Evolutionary conservation across 2,113 vertebrate species (phyloP).

Genomic region (Hippocampus barbouri): DNA sequence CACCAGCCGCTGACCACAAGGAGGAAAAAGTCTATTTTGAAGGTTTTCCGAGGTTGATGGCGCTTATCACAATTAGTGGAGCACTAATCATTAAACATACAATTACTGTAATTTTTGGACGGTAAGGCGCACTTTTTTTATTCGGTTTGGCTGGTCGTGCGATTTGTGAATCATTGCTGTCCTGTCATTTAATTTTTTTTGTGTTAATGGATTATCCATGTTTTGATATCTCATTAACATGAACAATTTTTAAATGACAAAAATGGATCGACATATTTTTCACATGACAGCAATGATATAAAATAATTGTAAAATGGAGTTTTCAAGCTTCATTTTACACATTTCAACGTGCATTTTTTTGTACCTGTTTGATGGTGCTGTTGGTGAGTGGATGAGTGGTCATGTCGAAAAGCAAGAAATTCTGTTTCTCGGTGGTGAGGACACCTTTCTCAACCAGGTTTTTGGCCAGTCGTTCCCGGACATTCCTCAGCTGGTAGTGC

Average conservation of each 20-base stretch:
- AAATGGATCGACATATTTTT: too few species aligned
- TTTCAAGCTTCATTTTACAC: not conserved
- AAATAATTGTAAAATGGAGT: not conserved
- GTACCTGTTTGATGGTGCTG: conserved; percentile 85
- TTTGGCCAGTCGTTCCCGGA: conserved; percentile 91
- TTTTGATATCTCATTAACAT: too few species aligned
- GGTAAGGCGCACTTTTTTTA: too few species aligned
- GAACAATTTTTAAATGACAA: too few species aligned
- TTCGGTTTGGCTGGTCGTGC: too few species aligned
- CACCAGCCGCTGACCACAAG: conserved; percentile 79
- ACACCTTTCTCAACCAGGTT: conserved; percentile 98
- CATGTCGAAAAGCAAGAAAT: conserved; percentile 99
- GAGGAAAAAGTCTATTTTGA: not conserved
- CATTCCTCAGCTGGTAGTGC: conserved; percentile 94
- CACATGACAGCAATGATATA: too few species aligned
- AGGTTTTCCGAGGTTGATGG: too few species aligned
- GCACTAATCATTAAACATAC: too few species aligned
- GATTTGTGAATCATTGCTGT: too few species aligned
- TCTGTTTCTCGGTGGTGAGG: conserved; percentile 97
- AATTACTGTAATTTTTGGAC: too few species aligned
- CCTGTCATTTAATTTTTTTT: not conserved
- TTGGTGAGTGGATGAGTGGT: conserved; percentile 96
- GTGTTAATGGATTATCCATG: too few species aligned
- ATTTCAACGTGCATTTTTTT: not conserved
- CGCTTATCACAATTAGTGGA: too few species aligned